Evolutionary conservation across 2,797 vertebrate genomes (phyloP).

Genomic region (Valencia hispanica): DNA sequence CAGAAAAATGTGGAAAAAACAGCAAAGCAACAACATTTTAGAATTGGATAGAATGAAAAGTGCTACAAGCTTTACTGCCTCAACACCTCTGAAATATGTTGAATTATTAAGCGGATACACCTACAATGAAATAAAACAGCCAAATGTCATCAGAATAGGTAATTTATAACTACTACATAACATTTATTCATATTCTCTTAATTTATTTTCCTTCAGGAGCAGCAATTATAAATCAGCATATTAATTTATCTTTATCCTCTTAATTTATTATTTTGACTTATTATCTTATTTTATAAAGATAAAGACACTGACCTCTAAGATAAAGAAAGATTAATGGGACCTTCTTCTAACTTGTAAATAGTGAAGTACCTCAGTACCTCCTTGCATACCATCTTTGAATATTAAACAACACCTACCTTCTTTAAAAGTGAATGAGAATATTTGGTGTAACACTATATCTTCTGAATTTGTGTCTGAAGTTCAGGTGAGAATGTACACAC

Average conservation of each 20-base stretch:
- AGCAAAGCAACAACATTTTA: background rate
- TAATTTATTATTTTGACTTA: background rate
- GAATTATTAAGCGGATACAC: background rate
- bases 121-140: background rate
- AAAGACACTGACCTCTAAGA: background rate
- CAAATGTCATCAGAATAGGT: background rate
- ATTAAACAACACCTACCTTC: background rate
- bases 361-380: background rate
- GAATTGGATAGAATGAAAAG: background rate
- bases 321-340: background rate
- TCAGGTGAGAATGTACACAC: background rate
- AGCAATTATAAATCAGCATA: background rate
- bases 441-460: background rate
- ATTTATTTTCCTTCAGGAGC: background rate
- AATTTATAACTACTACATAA: background rate
- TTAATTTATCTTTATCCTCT: background rate
- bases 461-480: background rate
- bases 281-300: background rate
- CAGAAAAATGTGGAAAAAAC: background rate
- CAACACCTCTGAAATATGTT: background rate
- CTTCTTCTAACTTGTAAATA: background rate
- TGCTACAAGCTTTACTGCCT: background rate
- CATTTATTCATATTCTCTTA: background rate
- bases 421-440: background rate
- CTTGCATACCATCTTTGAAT: background rate